These are phyloP conservation scores for Polyergus mexicanus DNA, from an alignment of 1,140 invertebrate genomes.

Conservation along the genomic window DNA sequence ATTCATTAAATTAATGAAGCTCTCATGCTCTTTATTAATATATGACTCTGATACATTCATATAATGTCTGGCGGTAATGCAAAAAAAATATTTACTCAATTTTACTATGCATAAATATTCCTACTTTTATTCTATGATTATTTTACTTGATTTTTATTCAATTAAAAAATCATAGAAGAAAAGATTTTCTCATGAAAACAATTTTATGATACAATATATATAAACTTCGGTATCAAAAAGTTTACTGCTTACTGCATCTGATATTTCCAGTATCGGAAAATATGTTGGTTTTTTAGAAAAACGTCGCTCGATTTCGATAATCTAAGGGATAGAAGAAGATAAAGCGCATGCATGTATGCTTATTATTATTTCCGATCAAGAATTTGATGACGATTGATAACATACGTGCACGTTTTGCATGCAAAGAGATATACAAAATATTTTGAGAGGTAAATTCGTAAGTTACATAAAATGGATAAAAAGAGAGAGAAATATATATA, in stretches of 20 bases:
- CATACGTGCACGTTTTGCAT: conserved; percentile 43
- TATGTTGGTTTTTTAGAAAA: neutral
- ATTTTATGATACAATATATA: neutral
- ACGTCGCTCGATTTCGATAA: neutral
- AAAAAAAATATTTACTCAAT: neutral
- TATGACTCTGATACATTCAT: neutral
- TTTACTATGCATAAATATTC: neutral
- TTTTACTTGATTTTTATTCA: neutral
- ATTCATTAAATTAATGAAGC: conserved; percentile 12
- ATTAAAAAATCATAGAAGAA: conserved; percentile 3
- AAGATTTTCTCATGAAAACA: neutral
- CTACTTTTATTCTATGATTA: neutral
- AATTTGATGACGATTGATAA: conserved; percentile 13
- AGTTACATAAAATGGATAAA: conserved; percentile 45
- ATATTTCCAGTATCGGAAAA: neutral
- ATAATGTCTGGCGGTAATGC: neutral
- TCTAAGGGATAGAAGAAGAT: conserved; percentile 41
- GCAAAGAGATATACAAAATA: conserved; percentile 40
- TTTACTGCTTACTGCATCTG: neutral
- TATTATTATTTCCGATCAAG: conserved; percentile 34
- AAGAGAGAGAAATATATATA: conserved; percentile 57
- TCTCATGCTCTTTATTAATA: neutral
- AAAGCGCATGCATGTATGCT: neutral
- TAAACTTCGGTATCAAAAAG: neutral
- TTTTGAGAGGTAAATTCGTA: conserved; percentile 71